Conservation (phyloP, 1,140 invertebrate genomes). For the Dysdera silvatica region DNA sequence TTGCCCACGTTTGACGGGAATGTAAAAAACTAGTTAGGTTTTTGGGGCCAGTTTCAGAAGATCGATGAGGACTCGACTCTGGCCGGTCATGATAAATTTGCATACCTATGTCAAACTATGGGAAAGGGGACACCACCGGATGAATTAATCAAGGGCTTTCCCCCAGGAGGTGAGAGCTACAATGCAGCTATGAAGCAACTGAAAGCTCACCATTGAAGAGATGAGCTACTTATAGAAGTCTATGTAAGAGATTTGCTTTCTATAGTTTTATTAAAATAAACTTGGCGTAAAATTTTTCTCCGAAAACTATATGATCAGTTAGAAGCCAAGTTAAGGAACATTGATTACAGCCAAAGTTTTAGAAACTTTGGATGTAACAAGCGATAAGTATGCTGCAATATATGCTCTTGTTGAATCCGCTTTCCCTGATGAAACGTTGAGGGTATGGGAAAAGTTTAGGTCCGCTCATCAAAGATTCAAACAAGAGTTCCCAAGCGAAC, state of each 20-base stretch:
- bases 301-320: conserved; percentile 30
- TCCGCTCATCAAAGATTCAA: background rate
- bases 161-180: background rate
- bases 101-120: conserved; percentile 5
- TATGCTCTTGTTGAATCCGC: conserved; percentile 42
- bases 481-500: background rate
- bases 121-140: background rate
- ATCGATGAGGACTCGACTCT: conserved; percentile 3
- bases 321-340: conserved; percentile 35
- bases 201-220: background rate
- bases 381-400: conserved; percentile 41
- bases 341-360: too few relatives aligned
- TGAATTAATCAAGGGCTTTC: conserved; percentile 25
- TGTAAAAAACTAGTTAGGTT: conserved; percentile 2
- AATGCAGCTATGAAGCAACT: conserved; percentile 1
- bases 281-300: background rate
- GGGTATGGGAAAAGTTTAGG: conserved; percentile 1
- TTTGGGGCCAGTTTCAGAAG: conserved; percentile 19
- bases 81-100: conserved; percentile 4
- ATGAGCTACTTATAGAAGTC: conserved; percentile 1
- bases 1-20: conserved; percentile 13
- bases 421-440: conserved; percentile 16
- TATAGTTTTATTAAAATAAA: conserved; percentile 19
- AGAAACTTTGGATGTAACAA: conserved; percentile 40
- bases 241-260: conserved; percentile 29